phyloP scores from a whole-genome alignment of 2,888 invertebrate genomes.

The Sclerodermus sp. region DNA sequence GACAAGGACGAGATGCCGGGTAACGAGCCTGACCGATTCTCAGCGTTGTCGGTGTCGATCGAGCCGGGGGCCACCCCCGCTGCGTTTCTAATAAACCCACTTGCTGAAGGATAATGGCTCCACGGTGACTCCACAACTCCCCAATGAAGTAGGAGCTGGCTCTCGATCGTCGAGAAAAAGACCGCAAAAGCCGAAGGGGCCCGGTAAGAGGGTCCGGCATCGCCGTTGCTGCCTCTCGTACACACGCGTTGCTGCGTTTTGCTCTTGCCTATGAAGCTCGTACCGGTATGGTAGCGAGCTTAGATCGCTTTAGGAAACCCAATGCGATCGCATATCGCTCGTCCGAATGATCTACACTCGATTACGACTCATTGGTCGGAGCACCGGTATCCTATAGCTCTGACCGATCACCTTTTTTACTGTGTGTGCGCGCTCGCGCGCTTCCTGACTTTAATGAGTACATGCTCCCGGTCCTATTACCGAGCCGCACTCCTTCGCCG shows the following conservation, averaged over 20 bases:
- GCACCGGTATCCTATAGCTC: too few relatives aligned
- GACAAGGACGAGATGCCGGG: slow-evolving; percentile 29
- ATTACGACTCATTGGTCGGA: background rate
- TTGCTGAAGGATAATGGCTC: slow-evolving; percentile 54
- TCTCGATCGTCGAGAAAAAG: too few relatives aligned
- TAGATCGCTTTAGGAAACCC: slow-evolving; percentile 19
- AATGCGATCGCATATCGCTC: background rate
- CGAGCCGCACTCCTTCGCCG: too few relatives aligned
- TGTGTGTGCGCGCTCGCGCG: too few relatives aligned
- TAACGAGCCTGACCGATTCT: slow-evolving; percentile 56
- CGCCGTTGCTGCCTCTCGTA: background rate
- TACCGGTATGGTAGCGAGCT: slow-evolving; percentile 19
- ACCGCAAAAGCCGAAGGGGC: too few relatives aligned
- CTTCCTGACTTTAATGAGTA: too few relatives aligned
- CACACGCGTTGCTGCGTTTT: background rate
- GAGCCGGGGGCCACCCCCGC: slow-evolving; percentile 54
- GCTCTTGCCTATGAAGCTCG: background rate
- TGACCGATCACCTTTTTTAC: too few relatives aligned
- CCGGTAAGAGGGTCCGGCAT: too few relatives aligned
- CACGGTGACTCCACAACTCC: slow-evolving; percentile 54
- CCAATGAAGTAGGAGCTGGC: slow-evolving; percentile 11
- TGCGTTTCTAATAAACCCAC: slow-evolving; percentile 56
- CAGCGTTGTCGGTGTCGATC: slow-evolving; percentile 46
- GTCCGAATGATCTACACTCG: background rate
- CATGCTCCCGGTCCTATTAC: too few relatives aligned